Evolutionary conservation across 2,797 vertebrate genomes (phyloP).

Genomic region (Eulemur rubriventer): DNA sequence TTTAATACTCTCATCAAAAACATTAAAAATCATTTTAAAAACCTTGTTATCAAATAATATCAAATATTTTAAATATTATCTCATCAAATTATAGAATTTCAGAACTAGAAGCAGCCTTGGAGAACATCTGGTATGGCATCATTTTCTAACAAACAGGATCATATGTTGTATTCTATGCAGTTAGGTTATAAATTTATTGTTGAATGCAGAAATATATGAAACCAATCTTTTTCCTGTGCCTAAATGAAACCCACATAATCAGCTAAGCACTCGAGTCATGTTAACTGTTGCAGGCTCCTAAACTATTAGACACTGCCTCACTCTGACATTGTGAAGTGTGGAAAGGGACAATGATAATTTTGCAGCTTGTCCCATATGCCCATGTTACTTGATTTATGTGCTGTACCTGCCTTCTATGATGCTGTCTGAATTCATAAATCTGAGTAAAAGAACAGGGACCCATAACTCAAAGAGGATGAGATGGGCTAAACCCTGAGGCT

Average conservation of each 20-base stretch:
- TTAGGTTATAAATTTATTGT: neutral
- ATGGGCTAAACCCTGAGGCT: constrained; percentile 71
- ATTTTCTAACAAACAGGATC: neutral
- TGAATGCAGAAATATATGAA: neutral
- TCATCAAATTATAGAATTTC: constrained; percentile 11
- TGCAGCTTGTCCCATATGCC: constrained; percentile 60
- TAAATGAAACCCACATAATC: constrained; percentile 37
- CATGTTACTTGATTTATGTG: constrained; percentile 75
- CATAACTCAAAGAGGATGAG: constrained; percentile 76
- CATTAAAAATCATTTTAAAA: neutral
- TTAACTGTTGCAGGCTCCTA: constrained; percentile 32
- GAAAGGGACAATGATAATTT: constrained; percentile 67
- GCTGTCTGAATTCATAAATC: constrained; percentile 77
- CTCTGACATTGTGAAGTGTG: constrained; percentile 62
- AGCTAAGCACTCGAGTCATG: neutral
- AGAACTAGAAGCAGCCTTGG: neutral
- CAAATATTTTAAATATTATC: constrained; percentile 14
- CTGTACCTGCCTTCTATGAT: constrained; percentile 61
- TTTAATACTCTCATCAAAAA: neutral
- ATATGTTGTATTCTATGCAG: neutral
- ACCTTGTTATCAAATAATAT: neutral
- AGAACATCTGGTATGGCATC: neutral
- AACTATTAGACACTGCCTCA: constrained; percentile 6
- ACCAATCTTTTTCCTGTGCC: neutral
- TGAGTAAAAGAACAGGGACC: constrained; percentile 73